These are phyloP conservation scores for Notothenia rossii DNA, from an alignment of 2,113 vertebrate genomes.

Conservation along the genomic window DNA sequence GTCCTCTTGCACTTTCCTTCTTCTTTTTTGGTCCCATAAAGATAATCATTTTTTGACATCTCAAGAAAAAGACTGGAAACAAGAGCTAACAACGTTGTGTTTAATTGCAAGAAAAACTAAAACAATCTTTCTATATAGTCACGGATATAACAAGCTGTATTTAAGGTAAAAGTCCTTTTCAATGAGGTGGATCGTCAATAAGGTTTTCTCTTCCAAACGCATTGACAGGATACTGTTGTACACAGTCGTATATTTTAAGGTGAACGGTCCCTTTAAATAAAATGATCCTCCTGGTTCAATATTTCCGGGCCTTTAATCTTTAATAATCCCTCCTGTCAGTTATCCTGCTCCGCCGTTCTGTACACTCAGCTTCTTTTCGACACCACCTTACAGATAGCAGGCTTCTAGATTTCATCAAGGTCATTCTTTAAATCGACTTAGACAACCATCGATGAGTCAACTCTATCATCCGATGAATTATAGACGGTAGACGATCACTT, in stretches of 20 bases:
- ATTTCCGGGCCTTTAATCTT: background rate
- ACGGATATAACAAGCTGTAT: constrained; percentile 25
- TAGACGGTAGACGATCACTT: background rate
- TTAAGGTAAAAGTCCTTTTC: constrained; percentile 36
- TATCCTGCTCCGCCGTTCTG: background rate
- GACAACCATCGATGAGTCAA: background rate
- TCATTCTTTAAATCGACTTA: constrained; percentile 3
- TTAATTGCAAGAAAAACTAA: no score
- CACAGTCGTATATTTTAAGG: no score
- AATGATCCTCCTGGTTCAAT: background rate
- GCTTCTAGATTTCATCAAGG: constrained; percentile 1
- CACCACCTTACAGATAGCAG: background rate
- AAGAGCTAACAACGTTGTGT: no score
- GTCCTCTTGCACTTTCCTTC: background rate
- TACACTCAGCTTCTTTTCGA: constrained; percentile 1
- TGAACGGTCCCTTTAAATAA: background rate
- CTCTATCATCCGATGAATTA: background rate
- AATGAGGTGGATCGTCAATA: background rate
- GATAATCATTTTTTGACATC: no score
- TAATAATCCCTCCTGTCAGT: background rate
- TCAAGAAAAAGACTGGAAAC: no score
- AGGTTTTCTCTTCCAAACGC: no score
- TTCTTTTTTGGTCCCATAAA: no score
- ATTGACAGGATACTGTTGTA: no score
- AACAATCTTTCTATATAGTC: no score